Evolutionary conservation across 53 echinoderm and acorn worm species (phyloP), one percentile per base, ranked within the genome.

Genomic region (Zoroaster sp.): DNA sequence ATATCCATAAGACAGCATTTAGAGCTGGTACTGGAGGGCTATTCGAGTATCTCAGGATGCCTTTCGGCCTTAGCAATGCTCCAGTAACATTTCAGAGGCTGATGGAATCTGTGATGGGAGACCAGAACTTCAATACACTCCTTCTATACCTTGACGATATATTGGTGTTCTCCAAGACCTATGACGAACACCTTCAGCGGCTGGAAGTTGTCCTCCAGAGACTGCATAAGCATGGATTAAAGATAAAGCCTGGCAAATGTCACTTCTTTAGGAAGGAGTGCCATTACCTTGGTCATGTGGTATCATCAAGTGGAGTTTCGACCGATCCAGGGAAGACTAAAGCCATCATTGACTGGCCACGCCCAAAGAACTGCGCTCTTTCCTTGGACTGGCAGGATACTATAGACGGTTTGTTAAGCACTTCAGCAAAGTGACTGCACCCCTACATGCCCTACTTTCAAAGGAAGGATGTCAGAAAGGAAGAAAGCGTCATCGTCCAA

Each of bases 1-100:
- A 94, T 71, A 80, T 91, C 33, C 70, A 80, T 41, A 95, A 93
- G 75, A 95, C 93, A 3, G 95, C 95, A 0, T 90, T 90, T 81
- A 34, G 82, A 73, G 88, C 80, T 0, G 87, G 93, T 12, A 93
- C 90, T 23, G 90, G 93, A 40, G 93, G 88, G 15, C 40, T 87
- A 12, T 87, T 72, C 65, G 88, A 87, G 68, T 87, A 74, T 21
- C 40, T 55, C 28, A 34, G 82, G 12, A 89, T 82, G 72, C 81
- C 80, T 12, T 89, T 78, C 28, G 77, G 77, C 34, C 68, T 78
- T n/a, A 63, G 78, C 68, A 77, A 88, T 31, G 77, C 77, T n/a
- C 73, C 72, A 30, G 81, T 72, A 28, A 72, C 65, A 0, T 81
- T 70, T 25, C 43, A 46, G 82, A 36, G 80, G 47, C 71, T 78